A percentile compares a stretch with the other conserved stretches of the same genome.
These are phyloP conservation scores for Uromys caudimaculatus DNA, from an alignment of 2,797 vertebrate genomes.

Conservation along the genomic window DNA sequence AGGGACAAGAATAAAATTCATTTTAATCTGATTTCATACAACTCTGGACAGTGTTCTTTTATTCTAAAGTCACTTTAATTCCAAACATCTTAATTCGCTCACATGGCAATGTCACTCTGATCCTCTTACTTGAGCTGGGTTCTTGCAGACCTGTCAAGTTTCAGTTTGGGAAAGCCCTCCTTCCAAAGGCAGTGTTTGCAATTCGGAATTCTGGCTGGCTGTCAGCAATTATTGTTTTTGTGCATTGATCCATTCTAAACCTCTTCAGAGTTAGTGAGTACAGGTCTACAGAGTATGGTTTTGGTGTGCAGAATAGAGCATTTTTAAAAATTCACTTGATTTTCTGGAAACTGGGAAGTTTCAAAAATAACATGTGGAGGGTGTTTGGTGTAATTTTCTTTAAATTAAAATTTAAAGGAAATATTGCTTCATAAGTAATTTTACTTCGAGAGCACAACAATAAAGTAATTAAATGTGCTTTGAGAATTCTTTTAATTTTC, in stretches of 20 bases:
- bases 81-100: background rate
- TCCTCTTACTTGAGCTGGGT: background rate
- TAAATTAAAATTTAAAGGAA: slow-evolving; percentile 7
- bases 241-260: background rate
- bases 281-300: background rate
- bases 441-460: background rate
- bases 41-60: background rate
- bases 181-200: background rate
- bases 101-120: background rate
- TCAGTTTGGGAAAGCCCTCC: background rate
- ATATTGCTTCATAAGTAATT: background rate
- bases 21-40: background rate
- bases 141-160: background rate
- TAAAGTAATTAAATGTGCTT: background rate
- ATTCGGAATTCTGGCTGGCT: background rate
- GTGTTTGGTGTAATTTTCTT: slow-evolving; percentile 25
- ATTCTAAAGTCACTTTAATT: background rate
- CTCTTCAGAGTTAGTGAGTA: background rate
- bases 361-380: background rate
- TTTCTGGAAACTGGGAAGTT: background rate
- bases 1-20: background rate
- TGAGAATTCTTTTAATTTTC: slow-evolving; percentile 28
- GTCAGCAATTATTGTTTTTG: background rate
- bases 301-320: background rate
- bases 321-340: slow-evolving; percentile 40